These are phyloP conservation scores for Brachyhypopomus gauderio DNA, from an alignment of 2,113 vertebrate species.

Conservation along the genomic window DNA sequence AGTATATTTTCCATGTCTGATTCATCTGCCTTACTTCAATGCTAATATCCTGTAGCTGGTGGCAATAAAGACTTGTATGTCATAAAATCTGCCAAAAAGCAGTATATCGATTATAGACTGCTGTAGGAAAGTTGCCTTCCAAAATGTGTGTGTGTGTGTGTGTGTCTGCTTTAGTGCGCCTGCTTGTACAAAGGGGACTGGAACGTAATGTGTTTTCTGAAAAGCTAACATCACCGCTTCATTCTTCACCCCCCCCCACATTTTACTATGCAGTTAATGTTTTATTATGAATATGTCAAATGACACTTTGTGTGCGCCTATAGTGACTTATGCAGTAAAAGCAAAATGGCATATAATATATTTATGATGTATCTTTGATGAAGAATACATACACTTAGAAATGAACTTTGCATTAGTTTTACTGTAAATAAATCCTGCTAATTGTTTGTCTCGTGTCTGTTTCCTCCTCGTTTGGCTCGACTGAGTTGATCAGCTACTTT, in stretches of 20 bases:
- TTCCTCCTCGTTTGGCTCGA: constrained; percentile 26
- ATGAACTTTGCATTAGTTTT: constrained; percentile 54
- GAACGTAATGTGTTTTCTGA: constrained; percentile 38
- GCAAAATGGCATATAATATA: constrained; percentile 40
- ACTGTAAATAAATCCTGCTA: constrained; percentile 64
- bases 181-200: constrained; percentile 43
- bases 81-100: constrained; percentile 52
- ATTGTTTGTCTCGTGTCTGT: constrained; percentile 57
- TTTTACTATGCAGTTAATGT: constrained; percentile 62
- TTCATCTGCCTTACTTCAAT: constrained; percentile 12
- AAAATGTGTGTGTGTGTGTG: constrained; percentile 24
- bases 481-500: constrained; percentile 31
- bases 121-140: constrained; percentile 28
- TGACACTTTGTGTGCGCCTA: constrained; percentile 60
- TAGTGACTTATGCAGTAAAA: constrained; percentile 54
- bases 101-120: constrained; percentile 39
- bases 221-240: constrained; percentile 61
- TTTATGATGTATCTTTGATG: constrained; percentile 49
- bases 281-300: constrained; percentile 61
- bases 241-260: constrained; percentile 32
- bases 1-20: constrained; percentile 16
- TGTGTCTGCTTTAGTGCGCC: not conserved
- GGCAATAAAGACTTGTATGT: constrained; percentile 42
- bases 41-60: constrained; percentile 17
- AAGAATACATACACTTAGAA: constrained; percentile 54